These are phyloP conservation scores for Entomyzon cyanotis DNA, from an alignment of 2,113 vertebrate genomes.

Conservation along the genomic window DNA sequence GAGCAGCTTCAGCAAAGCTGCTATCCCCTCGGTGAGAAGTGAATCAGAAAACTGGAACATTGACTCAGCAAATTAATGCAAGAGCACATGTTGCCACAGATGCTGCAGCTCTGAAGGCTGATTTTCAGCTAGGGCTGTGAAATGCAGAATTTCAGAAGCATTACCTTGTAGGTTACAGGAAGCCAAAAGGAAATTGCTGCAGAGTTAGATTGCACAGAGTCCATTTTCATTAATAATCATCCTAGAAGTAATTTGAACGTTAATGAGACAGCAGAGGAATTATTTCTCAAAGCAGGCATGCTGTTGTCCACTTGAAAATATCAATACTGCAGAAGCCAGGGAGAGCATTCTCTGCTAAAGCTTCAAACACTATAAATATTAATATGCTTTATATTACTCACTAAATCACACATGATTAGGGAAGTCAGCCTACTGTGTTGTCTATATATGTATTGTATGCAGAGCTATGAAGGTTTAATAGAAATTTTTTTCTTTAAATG, in stretches of 20 bases:
- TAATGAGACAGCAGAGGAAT: not conserved
- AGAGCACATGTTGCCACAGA: not conserved
- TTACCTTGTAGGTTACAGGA: not conserved
- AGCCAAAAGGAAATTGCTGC: not conserved
- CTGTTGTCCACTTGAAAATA: not conserved
- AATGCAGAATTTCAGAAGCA: not conserved
- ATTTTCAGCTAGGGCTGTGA: not conserved
- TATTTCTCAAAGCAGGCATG: not conserved
- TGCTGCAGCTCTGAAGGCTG: not conserved
- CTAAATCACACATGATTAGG: not conserved
- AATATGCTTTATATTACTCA: not conserved
- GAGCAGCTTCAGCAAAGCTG: not conserved
- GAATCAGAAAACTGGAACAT: not conserved
- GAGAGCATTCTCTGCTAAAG: not conserved
- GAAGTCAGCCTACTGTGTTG: not conserved
- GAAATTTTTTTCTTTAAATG: not conserved
- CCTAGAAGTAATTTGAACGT: not conserved
- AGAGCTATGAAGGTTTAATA: not conserved
- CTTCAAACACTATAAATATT: not conserved
- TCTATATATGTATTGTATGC: not conserved
- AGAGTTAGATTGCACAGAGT: not conserved
- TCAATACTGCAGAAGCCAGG: not conserved
- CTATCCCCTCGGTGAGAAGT: not conserved
- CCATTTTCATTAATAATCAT: not conserved
- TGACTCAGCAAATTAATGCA: slow-evolving; percentile 7